Percentiles rank a stretch among this genome's conserved stretches.
phyloP scores from a whole-genome alignment of 2,113 vertebrate species.

The Excalfactoria chinensis region DNA sequence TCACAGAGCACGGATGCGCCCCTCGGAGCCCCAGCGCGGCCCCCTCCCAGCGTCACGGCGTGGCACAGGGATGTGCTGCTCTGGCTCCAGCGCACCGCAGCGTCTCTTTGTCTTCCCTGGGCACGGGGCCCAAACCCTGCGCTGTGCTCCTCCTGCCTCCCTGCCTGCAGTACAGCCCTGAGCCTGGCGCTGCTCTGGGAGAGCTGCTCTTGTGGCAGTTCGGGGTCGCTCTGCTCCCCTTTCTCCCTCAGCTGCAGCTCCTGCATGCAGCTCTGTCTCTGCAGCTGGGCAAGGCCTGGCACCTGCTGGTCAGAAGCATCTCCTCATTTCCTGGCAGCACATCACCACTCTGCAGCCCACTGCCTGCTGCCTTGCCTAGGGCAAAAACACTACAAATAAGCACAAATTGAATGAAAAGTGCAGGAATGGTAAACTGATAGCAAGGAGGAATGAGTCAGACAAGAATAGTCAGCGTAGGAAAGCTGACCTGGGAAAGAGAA shows the following conservation, averaged over 20 bases:
- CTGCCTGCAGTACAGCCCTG: rapidly evolving
- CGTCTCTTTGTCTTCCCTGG: neutral
- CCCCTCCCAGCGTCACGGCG: neutral
- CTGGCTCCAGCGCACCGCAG: neutral
- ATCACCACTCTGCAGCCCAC: neutral
- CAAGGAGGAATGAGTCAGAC: neutral
- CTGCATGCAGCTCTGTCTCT: neutral
- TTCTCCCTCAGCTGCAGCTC: neutral
- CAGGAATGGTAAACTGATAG: neutral
- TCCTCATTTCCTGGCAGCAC: neutral
- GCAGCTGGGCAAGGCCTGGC: neutral
- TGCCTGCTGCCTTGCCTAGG: neutral
- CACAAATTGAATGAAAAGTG: neutral
- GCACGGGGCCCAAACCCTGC: rapidly evolving
- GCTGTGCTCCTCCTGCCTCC: neutral
- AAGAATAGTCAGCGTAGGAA: neutral
- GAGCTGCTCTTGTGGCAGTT: neutral
- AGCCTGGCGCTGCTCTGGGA: neutral
- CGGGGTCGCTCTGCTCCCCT: too few relatives aligned
- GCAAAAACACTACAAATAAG: neutral
- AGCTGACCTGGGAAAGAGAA: neutral
- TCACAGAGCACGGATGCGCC: neutral
- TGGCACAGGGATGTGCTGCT: neutral
- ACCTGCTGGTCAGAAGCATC: neutral
- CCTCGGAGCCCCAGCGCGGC: neutral